Evolutionary conservation across 2,888 invertebrate genomes (phyloP), one percentile per base, ranked within the genome.

Genomic region (Erebia ligea): DNA sequence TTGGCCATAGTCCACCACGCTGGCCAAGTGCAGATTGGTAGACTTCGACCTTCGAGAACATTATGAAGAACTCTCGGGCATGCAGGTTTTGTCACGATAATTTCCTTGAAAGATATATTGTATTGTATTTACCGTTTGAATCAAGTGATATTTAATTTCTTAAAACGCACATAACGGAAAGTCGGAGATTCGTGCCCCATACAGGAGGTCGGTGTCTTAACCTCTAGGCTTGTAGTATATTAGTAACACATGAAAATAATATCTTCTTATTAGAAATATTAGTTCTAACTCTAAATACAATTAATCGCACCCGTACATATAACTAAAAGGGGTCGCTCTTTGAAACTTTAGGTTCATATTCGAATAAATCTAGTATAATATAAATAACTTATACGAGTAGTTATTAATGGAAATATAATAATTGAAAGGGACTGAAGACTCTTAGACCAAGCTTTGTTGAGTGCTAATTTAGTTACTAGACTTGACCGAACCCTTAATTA

Each of bases 351-450:
- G 50, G 25, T 3, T 25, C 40, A 64, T 11, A 64, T 11, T 34
- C 45, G 52, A 52, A 64, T 64, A 64, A 64, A 64, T 52, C 62
- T 13, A 25, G 45, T 62, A 45, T 59, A 59, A 45, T 59, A 59
- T 8, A 42, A 59, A 59, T 59, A 59, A 59, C 42, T 59, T 42
- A 6, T 6, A 34, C 34, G 34, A 34, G 42, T 61, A 61, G 45
- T 58, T 42, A 15, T 5, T 42, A 34, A n/a, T 64, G 17, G 34
- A 52, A 64, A 50, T 64, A 15, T 63, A 9, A 62, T 40, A 61
- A 21, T 45, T 45, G 62, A 21, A 62, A 45, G 62, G 25, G 45
- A 9, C 9, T 40, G 25, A 48, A 48, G 40, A 11, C 19, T 19
- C 42, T n/a, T 17, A 42, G 45, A 19, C 45, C 48, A 48, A 62